Conservation (phyloP, 2,113 vertebrate genomes). For the Nipponia nippon region DNA sequence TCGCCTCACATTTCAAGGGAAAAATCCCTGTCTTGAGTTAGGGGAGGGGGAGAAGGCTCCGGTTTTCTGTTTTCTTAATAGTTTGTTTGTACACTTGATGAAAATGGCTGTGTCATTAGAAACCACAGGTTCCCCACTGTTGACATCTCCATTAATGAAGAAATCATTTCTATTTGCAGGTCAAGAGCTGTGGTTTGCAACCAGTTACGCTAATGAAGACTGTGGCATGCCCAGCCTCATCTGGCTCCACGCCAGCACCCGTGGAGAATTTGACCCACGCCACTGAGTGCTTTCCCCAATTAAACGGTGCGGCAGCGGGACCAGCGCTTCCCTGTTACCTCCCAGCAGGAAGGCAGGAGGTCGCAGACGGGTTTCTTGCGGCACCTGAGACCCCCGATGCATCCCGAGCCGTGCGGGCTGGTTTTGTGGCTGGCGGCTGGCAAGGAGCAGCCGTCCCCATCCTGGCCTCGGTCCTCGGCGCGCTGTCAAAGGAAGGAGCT, state of each 20-base stretch:
- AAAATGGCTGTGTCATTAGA: constrained; percentile 53
- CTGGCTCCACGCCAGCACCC: constrained; percentile 6
- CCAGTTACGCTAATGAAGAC: constrained; percentile 59
- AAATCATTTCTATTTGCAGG: constrained; percentile 41
- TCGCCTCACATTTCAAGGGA: neutral
- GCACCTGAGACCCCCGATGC: neutral
- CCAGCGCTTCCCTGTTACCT: neutral
- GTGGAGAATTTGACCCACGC: constrained; percentile 11
- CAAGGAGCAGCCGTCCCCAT: neutral
- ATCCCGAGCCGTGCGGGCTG: neutral
- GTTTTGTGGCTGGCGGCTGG: neutral
- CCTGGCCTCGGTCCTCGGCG: neutral
- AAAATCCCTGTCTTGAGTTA: rapidly evolving
- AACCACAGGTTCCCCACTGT: constrained; percentile 21
- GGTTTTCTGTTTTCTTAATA: neutral
- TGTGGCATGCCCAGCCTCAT: constrained; percentile 47
- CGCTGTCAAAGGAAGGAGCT: neutral
- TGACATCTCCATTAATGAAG: constrained; percentile 43
- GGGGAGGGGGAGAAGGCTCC: neutral
- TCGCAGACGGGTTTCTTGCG: rapidly evolving
- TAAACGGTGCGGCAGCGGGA: neutral
- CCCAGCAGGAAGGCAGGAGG: neutral
- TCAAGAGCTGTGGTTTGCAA: constrained; percentile 51
- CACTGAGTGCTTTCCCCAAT: constrained; percentile 33
- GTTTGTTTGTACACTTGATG: neutral